Evolutionary conservation across 2,113 vertebrate species (phyloP).

Genomic region (Passer domesticus): DNA sequence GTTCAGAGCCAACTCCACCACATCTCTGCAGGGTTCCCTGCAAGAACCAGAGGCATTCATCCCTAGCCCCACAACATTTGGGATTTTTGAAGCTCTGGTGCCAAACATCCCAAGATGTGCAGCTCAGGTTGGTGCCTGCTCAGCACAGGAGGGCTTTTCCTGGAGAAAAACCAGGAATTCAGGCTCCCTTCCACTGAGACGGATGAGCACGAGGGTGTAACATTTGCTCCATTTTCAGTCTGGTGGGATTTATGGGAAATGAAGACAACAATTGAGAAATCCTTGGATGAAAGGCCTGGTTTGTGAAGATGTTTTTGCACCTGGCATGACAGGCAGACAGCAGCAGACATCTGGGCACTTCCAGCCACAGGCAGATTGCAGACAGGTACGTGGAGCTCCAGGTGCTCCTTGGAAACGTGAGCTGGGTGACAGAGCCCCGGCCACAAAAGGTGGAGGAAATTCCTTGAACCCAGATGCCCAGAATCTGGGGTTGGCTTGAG

Average conservation of each 20-base stretch:
- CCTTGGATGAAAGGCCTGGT: not conserved
- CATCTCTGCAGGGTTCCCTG: not conserved
- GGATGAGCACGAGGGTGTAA: not conserved
- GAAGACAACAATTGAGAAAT: not conserved
- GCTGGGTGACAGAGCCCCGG: not conserved
- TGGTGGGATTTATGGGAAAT: not conserved
- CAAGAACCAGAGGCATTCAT: not conserved
- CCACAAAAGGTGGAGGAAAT: not conserved
- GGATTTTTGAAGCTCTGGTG: not conserved
- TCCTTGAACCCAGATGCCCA: not conserved
- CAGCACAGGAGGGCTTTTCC: not conserved
- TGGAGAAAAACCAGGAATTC: not conserved
- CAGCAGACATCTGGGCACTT: not conserved
- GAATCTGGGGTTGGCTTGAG: not conserved
- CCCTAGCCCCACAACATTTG: not conserved
- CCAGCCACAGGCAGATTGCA: not conserved
- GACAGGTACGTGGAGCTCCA: not conserved
- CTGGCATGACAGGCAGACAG: not conserved
- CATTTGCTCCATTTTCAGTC: not conserved
- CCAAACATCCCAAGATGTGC: not conserved
- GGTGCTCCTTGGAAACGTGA: not conserved
- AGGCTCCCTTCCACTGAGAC: not conserved
- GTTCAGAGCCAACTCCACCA: not conserved
- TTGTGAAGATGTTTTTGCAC: not conserved
- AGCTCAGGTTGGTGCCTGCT: conserved; percentile 42